Conservation (phyloP, 2,797 vertebrate species). For the Florisuga fusca region DNA sequence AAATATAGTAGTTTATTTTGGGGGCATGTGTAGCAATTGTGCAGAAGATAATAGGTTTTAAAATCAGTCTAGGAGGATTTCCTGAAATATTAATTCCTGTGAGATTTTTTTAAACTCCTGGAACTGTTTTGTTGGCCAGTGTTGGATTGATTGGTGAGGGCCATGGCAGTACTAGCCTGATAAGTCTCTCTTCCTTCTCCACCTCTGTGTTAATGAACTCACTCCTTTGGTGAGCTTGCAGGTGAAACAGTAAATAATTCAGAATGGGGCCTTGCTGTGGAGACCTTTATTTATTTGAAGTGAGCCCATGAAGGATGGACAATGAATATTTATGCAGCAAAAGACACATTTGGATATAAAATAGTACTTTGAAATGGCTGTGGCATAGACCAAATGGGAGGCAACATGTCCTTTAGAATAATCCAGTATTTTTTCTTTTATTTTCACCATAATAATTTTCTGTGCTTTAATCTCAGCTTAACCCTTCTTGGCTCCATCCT, state of each 20-base stretch:
- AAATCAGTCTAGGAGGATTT: background rate
- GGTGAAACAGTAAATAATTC: background rate
- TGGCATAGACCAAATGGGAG: rapidly evolving
- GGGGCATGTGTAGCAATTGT: background rate
- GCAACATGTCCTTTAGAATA: background rate
- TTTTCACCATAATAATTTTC: background rate
- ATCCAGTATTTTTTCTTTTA: rapidly evolving
- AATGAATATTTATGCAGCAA: background rate
- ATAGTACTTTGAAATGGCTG: background rate
- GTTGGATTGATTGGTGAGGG: background rate
- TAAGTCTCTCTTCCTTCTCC: background rate
- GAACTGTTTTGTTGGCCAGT: background rate
- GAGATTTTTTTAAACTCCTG: background rate
- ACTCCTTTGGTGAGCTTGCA: background rate
- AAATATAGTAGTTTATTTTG: background rate
- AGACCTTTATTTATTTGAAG: background rate
- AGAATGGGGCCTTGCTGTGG: background rate
- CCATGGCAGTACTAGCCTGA: background rate
- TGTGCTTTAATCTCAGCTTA: background rate
- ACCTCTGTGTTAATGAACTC: background rate
- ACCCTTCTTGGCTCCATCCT: rapidly evolving
- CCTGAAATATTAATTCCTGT: background rate
- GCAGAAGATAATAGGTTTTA: background rate
- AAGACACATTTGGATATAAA: background rate
- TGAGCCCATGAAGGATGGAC: background rate